These are phyloP conservation scores for Crypturellus undulatus DNA, from an alignment of 2,113 vertebrate genomes.

Conservation along the genomic window DNA sequence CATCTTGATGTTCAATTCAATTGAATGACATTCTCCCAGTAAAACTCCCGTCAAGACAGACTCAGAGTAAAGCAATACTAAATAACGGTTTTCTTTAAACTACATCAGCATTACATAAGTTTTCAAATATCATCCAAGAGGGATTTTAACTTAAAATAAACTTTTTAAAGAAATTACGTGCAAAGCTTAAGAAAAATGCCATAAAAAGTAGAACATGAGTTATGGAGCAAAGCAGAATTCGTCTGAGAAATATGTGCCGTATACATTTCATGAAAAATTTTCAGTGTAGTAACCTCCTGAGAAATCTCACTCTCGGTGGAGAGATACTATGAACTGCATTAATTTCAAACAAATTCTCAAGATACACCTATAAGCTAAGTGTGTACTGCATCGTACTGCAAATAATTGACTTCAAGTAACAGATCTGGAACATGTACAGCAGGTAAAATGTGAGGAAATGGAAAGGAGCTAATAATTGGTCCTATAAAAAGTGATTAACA, in stretches of 20 bases:
- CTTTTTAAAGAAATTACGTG: background rate
- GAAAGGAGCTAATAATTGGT: background rate
- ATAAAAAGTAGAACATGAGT: background rate
- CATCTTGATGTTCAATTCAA: background rate
- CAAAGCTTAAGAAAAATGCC: background rate
- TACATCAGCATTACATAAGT: background rate
- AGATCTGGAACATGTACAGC: background rate
- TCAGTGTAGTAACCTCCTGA: background rate
- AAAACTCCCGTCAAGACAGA: background rate
- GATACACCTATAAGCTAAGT: background rate
- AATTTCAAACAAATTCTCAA: conserved; percentile 25
- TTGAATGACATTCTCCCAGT: background rate
- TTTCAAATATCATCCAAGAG: conserved; percentile 1
- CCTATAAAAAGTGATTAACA: background rate
- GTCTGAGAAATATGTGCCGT: background rate
- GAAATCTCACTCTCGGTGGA: background rate
- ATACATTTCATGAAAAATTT: background rate
- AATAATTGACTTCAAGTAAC: background rate
- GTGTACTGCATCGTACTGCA: background rate
- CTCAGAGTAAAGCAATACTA: background rate
- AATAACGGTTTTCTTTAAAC: background rate
- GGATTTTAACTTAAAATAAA: background rate
- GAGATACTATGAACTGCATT: background rate
- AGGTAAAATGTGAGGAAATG: background rate
- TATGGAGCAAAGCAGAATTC: background rate